Evolutionary conservation across 2,888 invertebrate species (phyloP), one percentile per base, ranked within the genome.

Genomic region (Ceriagrion tenellum): DNA sequence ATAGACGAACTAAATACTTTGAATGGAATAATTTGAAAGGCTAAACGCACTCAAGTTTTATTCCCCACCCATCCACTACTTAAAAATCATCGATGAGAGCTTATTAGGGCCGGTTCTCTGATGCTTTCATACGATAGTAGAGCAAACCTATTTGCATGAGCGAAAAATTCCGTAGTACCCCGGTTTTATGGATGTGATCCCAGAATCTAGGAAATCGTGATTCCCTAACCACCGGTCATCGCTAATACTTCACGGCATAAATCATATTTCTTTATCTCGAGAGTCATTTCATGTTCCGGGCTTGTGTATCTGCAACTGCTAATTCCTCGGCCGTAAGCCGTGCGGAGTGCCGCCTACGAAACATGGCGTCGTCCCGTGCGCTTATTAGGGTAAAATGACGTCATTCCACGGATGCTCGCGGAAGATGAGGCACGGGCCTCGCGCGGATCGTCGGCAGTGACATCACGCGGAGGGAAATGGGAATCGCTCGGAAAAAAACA

Each of bases 381-480:
- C 20, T 10, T 47, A 47, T n/a, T n/a, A 8, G 88, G 88, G 88
- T 55, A 1, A 35, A 89, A 55, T 89, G 89, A 89, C 89, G 89
- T 89, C 55, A 89, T 16, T 26, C 40, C 55, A 13, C n/a, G 23
- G 55, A 89, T n/a, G n/a, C n/a, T n/a, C n/a, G n/a, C 20, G 89
- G n/a, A 20, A n/a, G 89, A 55, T n/a, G 55, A 89, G 89, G n/a
- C 47, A 55, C 47, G 26, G 55, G 55, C 23, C 47, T 47, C 47
- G 6, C 40, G 88, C 26, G 88, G 55, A 18, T 18, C n/a, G 23
- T 18, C 10, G 18, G n/a, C 89, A 47, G 89, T 89, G 89, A 89
- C 89, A 55, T 89, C 89, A 89, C 55, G 55, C 47, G 35, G 26
- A 55, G 55, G 55, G 55, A 89, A 81, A 81, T 81, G 81, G 81